Conservation (phyloP, 1,140 invertebrate genomes). For the Maniola jurtina region DNA sequence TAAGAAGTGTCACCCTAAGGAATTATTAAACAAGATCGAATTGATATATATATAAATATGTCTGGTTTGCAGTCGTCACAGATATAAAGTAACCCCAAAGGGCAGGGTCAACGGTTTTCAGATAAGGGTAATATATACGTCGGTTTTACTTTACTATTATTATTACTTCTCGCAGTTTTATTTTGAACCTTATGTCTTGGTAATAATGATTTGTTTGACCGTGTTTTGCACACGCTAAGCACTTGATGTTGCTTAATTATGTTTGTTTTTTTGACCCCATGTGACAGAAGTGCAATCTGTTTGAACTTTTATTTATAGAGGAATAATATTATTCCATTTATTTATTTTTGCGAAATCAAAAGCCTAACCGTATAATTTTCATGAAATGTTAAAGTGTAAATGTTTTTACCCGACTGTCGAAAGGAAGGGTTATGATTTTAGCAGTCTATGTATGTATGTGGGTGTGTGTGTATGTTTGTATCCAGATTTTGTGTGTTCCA, state of each 20-base stretch:
- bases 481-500: no score
- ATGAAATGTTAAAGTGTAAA: no score
- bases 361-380: no score
- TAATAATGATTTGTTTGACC: not conserved
- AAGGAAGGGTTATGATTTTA: no score
- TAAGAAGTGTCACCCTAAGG: not conserved
- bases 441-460: no score
- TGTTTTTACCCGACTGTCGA: no score
- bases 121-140: constrained; percentile 13
- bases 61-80: constrained; percentile 1
- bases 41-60: not conserved
- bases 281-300: not conserved
- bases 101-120: constrained; percentile 13
- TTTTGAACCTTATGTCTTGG: not conserved
- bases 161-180: not conserved
- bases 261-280: not conserved
- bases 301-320: not conserved
- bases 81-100: constrained; percentile 20
- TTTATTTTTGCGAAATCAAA: no score
- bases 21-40: not conserved
- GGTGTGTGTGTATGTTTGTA: no score
- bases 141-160: not conserved
- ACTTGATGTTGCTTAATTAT: not conserved
- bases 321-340: not conserved
- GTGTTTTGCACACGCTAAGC: not conserved